Conservation (phyloP, 2,113 vertebrate species). For the Phycodurus eques region DNA sequence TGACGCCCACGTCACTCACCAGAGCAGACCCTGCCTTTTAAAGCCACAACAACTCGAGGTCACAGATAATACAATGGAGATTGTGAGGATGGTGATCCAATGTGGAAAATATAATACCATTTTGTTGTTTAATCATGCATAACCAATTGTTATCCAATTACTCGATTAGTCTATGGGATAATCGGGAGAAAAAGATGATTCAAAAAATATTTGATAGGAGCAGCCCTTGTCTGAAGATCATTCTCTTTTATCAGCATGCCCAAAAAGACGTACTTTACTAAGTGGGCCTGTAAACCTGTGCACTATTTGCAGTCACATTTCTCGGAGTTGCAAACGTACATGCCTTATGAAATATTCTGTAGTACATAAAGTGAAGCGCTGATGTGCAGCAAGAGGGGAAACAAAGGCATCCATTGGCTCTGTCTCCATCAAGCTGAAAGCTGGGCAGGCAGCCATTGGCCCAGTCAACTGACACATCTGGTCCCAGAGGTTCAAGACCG, state of each 20-base stretch:
- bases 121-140: too few species aligned
- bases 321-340: conserved; percentile 7
- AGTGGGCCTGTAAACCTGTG: neutral
- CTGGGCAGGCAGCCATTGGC: conserved; percentile 53
- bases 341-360: conserved; percentile 34
- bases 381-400: conserved; percentile 44
- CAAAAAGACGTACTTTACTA: neutral
- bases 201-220: too few species aligned
- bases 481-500: conserved; percentile 26
- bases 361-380: conserved; percentile 39
- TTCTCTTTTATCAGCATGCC: neutral
- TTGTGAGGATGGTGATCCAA: too few species aligned
- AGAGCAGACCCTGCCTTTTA: too few species aligned
- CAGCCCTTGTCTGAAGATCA: neutral
- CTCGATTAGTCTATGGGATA: neutral
- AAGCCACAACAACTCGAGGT: too few species aligned
- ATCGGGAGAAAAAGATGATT: neutral
- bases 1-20: too few species aligned
- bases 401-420: conserved; percentile 54
- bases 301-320: neutral
- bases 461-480: conserved; percentile 47
- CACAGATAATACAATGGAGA: too few species aligned
- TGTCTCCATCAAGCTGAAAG: conserved; percentile 57
- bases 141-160: too few species aligned
- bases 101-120: too few species aligned